Conservation (phyloP, 2,888 invertebrate species). For the Nephrocerus scutellatus region DNA sequence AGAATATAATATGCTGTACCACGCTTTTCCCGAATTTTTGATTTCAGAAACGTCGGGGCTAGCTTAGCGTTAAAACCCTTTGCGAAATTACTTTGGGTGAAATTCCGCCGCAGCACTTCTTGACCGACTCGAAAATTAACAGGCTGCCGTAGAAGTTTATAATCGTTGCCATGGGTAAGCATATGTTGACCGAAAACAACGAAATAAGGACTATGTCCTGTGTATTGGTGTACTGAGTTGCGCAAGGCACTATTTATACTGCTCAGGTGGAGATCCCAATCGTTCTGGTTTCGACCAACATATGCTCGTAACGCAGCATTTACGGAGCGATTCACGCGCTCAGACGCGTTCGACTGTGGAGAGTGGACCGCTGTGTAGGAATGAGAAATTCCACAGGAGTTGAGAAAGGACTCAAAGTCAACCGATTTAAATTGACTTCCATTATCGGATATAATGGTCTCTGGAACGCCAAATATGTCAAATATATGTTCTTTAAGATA, state of each 20-base stretch:
- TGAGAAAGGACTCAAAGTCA: constrained; percentile 17
- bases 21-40: no score
- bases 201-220: constrained; percentile 13
- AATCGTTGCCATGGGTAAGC: constrained; percentile 12
- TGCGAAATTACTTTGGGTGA: no score
- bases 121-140: no score
- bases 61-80: no score
- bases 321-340: constrained; percentile 31
- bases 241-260: constrained; percentile 13
- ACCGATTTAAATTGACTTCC: constrained; percentile 24
- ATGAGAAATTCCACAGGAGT: constrained; percentile 15
- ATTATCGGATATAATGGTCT: constrained; percentile 26
- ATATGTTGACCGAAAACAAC: constrained; percentile 12
- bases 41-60: no score
- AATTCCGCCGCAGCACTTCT: no score
- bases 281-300: constrained; percentile 14
- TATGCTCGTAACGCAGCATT: constrained; percentile 27
- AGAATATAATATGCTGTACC: no score
- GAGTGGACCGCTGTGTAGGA: constrained; percentile 28
- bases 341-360: constrained; percentile 35
- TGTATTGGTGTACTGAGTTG: constrained; percentile 11
- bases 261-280: constrained; percentile 14
- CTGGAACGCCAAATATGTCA: constrained; percentile 27
- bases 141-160: no score
- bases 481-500: constrained; percentile 18